phyloP scores from a whole-genome alignment of 2,797 vertebrate species.

The Sibirionetta formosa region DNA sequence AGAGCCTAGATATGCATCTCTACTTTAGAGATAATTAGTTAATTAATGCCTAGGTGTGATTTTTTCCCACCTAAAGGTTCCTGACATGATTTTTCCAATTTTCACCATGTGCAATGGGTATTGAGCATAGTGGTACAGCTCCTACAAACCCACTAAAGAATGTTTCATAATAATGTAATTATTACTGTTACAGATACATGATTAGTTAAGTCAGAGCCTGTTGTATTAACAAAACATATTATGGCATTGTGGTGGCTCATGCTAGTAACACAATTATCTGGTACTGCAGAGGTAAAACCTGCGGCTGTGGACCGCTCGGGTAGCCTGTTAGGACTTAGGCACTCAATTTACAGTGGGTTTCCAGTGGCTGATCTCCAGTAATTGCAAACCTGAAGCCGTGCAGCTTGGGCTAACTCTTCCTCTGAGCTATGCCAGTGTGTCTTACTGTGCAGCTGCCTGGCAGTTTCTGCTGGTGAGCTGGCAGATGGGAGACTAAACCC shows the following conservation, averaged over 20 bases:
- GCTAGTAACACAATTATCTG: background rate
- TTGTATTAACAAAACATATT: background rate
- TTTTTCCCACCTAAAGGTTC: background rate
- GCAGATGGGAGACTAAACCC: background rate
- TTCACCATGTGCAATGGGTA: background rate
- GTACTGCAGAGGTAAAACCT: background rate
- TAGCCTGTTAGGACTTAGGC: background rate
- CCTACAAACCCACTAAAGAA: background rate
- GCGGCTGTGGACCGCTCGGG: background rate
- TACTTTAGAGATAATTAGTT: background rate
- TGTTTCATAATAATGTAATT: background rate
- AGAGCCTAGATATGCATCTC: background rate
- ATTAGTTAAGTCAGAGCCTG: background rate
- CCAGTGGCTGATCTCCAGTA: background rate
- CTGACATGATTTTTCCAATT: background rate
- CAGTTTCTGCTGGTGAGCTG: background rate
- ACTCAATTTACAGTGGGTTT: background rate
- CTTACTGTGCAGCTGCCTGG: background rate
- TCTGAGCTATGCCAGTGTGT: background rate
- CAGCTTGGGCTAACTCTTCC: background rate
- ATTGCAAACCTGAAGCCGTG: rapidly evolving
- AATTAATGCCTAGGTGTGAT: background rate
- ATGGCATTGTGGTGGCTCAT: background rate
- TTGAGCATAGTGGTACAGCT: background rate
- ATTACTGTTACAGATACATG: background rate